Evolutionary conservation across 30 jellyfish, hydroid and myxozoan genomes (phyloP), one percentile per base, ranked within the genome.

Genomic region (Hydractinia echinata): DNA sequence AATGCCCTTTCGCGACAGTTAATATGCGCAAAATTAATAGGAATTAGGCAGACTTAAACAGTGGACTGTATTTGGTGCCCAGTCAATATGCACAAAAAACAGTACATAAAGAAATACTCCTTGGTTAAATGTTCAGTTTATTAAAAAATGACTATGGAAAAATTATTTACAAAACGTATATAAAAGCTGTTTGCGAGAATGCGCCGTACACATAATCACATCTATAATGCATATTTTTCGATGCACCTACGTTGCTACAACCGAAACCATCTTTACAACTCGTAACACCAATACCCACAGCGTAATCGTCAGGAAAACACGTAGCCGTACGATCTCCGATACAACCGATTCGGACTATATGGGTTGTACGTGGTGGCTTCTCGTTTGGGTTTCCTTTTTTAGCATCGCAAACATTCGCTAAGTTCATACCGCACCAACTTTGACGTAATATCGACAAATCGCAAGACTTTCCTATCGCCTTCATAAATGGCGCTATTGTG

Each of bases 181-280:
- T 66, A 72, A 78, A 93, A 6, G 97, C 99, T 13, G 99, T 93
- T 82, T 93, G 99, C 9, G 99, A 93, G 66, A 93, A 93, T 4
- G 96, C 96, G 1, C 99, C 99, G 69, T 87, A 88, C 10, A 93
- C 99, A 73, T 93, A 93, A 68, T 93, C 99, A 93, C 99, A 93
- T 67, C 99, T 76, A 88, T 93, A 93, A 82, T 93, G 99, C 95
- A 93, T 81, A 81, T 93, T 93, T 61, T 93, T 93, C 14, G 99
- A 93, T 58, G 91, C 90, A 71, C 99, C 99, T 44, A 88, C 99
- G 72, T 93, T 93, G 72, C 96, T 93, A 66, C 99, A 93, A 50
- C 99, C 99, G 81, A 79, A 93, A 55, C 99, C 99, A 83, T 93
- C 99, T 79, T 93, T 93, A 78, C 99, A 93, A 73, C 99, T 93